Percentiles rank a stretch among this genome's conserved stretches.
These are phyloP conservation scores for Chalcis sispes DNA, from an alignment of 2,888 invertebrate species.

Conservation along the genomic window DNA sequence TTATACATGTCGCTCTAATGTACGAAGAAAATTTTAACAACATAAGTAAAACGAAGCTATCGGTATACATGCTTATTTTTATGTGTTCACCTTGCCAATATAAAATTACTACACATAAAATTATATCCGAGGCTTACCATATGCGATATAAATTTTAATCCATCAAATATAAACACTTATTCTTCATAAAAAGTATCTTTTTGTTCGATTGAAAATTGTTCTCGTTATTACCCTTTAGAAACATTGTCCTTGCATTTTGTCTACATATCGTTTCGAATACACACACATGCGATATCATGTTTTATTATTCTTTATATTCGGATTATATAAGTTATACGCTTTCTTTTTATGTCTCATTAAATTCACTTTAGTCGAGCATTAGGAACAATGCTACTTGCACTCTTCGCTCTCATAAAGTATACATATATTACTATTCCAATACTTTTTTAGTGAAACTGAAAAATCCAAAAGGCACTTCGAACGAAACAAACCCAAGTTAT, in stretches of 20 bases:
- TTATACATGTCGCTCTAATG: not conserved
- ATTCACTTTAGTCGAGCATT: conserved; percentile 43
- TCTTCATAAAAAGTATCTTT: conserved; percentile 41
- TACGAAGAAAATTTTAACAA: no score
- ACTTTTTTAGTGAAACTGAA: conserved; percentile 45
- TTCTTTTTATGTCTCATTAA: conserved; percentile 17
- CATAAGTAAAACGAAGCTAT: no score
- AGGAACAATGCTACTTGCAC: conserved; percentile 52
- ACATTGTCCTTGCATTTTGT: conserved; percentile 2
- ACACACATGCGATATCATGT: conserved; percentile 27
- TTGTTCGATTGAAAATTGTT: not conserved
- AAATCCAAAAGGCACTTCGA: conserved; percentile 64
- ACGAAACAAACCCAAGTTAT: conserved; percentile 62
- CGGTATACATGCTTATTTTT: no score
- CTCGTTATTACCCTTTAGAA: conserved; percentile 25
- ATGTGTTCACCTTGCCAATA: conserved; percentile 7
- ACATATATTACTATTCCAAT: not conserved
- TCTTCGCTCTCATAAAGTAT: conserved; percentile 13
- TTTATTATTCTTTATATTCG: not conserved
- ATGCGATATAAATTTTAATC: conserved; percentile 49
- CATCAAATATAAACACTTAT: conserved; percentile 52
- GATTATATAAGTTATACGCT: conserved; percentile 43
- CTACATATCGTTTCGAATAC: conserved; percentile 20
- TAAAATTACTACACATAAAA: conserved; percentile 2
- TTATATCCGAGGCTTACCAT: conserved; percentile 3